These are phyloP conservation scores for Drosophila novamexicana DNA, from an alignment of 1,140 invertebrate genomes.

Conservation along the genomic window DNA sequence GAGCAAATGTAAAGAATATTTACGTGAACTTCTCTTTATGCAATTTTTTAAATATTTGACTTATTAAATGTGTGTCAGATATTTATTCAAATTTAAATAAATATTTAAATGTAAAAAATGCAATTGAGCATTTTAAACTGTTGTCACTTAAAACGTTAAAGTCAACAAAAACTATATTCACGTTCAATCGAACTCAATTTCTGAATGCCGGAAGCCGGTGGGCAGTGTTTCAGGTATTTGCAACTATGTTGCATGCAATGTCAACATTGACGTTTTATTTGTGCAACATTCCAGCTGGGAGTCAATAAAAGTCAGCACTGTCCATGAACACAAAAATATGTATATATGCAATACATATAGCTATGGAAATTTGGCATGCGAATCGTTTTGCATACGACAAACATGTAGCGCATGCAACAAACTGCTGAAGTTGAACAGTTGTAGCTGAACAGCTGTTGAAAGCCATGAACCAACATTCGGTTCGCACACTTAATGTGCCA, in stretches of 20 bases:
- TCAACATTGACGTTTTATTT: conserved; percentile 26
- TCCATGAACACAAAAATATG: not conserved
- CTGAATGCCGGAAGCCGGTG: not conserved
- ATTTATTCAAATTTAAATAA: too few species aligned
- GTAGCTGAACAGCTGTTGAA: conserved; percentile 10
- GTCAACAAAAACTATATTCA: not conserved
- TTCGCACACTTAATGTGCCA: conserved; percentile 18
- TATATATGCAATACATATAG: not conserved
- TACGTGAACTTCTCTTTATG: too few species aligned
- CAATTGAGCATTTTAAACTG: not conserved
- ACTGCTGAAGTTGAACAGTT: conserved; percentile 19
- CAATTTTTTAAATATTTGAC: too few species aligned
- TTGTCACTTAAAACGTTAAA: conserved; percentile 1
- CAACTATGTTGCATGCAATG: conserved; percentile 12
- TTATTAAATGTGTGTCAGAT: too few species aligned
- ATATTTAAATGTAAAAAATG: too few species aligned
- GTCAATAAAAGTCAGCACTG: conserved; percentile 58
- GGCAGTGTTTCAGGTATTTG: conserved; percentile 6
- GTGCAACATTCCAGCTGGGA: conserved; percentile 10
- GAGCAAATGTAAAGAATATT: too few species aligned
- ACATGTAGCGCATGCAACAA: conserved; percentile 26
- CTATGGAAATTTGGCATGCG: conserved; percentile 6
- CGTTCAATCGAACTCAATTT: conserved; percentile 10
- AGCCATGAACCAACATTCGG: conserved; percentile 5
- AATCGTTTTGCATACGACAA: conserved; percentile 18